Base-by-base conservation (phyloP, 2,888 invertebrate species). In the Zootermopsis nevadensis region DNA sequence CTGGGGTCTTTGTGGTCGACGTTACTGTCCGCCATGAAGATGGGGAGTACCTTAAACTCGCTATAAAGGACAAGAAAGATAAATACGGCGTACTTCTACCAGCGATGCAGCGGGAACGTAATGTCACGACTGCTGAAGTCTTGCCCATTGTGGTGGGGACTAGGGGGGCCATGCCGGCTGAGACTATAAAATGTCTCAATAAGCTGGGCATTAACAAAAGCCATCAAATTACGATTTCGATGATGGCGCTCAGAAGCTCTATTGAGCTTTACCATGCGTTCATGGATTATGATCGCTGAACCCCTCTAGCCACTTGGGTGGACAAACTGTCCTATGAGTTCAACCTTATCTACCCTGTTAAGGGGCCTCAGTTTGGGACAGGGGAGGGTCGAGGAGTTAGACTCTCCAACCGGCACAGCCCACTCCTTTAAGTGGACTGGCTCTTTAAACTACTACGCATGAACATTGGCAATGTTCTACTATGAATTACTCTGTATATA, bases 91-190 rank as follows among this genome's bases (percentile, higher is more conserved):
- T 30, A 10, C 85, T 87, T 81, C 53, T 85, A 27, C 83, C 82
- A 87, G 27, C 85, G 1, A 12, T 79, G 19, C 85, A 84, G 6
- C 86, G 83, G 0, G n/a, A n/a, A n/a, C n/a, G n/a, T n/a, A n/a
- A n/a, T n/a, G n/a, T n/a, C n/a, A 6, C 76, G 12, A 66, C 69
- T 69, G 86, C 85, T 0, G 82, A 85, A 77, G 87, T 88, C 76
- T 85, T 88, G 80, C 88, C 88, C 0, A 85, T 88, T 10, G 87
- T 88, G 80, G 86, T 88, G 35, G 88, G 88, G 12, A 87, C 88
- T 76, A 85, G 88, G 84, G 88, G 88, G n/a, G 87, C 87, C n/a
- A 84, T 88, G 84, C 88, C 88, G 69, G 86, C 82, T 84, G 82
- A 85, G 80, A 89, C 88, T 35, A 55, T 86, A n/a, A n/a, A n/a